Conservation (phyloP, 2,888 invertebrate species). For the Endomychus coccineus region DNA sequence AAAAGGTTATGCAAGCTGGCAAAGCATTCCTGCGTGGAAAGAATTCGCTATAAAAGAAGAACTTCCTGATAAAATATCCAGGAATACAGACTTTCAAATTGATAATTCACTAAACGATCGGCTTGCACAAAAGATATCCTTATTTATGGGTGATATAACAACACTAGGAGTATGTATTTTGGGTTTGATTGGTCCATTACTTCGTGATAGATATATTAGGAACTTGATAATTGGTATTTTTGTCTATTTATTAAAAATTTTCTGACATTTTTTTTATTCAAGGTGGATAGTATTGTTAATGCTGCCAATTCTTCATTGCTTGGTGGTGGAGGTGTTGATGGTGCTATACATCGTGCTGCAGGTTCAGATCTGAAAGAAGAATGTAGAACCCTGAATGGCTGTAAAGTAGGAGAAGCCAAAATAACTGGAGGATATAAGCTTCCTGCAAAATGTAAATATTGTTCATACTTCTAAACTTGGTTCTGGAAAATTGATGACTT, state of each 20-base stretch:
- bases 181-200: slow-evolving; percentile 2
- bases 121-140: slow-evolving; percentile 55
- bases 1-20: slow-evolving; percentile 41
- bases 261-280: slow-evolving; percentile 11
- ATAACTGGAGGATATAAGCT: slow-evolving; percentile 74
- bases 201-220: slow-evolving; percentile 5
- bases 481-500: too few relatives aligned
- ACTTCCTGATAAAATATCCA: slow-evolving; percentile 38
- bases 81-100: slow-evolving; percentile 37
- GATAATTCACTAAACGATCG: slow-evolving; percentile 41
- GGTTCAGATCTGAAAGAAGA: slow-evolving; percentile 62
- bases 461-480: background rate
- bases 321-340: slow-evolving; percentile 87
- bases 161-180: slow-evolving; percentile 53
- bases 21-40: slow-evolving; percentile 52
- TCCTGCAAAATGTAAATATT: slow-evolving; percentile 71
- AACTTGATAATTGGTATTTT: background rate
- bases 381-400: slow-evolving; percentile 64
- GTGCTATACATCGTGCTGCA: slow-evolving; percentile 80
- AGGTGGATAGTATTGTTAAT: slow-evolving; percentile 84
- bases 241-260: slow-evolving; percentile 4
- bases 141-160: slow-evolving; percentile 78
- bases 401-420: slow-evolving; percentile 75
- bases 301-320: slow-evolving; percentile 71
- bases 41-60: slow-evolving; percentile 41